Evolutionary conservation across 2,797 vertebrate species (phyloP), one percentile per base, ranked within the genome.

Genomic region (Dallia pectoralis): DNA sequence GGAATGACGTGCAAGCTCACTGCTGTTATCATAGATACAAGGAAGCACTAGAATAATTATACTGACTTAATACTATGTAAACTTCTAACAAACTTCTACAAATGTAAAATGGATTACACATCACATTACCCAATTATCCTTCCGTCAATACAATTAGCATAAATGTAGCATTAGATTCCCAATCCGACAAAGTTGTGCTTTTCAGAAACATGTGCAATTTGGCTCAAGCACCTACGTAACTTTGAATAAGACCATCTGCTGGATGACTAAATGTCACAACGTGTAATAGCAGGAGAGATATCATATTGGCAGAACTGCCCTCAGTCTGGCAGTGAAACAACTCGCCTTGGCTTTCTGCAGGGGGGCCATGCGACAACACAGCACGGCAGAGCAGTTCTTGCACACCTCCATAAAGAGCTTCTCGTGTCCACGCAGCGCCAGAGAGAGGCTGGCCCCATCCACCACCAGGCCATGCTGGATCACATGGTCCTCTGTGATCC

Each of bases 341-440:
- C 85, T 79, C 91, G 96, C 97, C 94, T 99, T 99, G 67, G 97
- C 97, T 91, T 99, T 99, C 89, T 99, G 97, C 79, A 99, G 92
- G 0, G 98, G 97, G 44, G 98, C 96, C 97, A 99, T 98, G 76
- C 97, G 95, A 86, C 96, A 99, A 88, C 98, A 99, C 47, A 99
- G 87, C 69, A 99, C 98, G 0, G 97, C 97, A 0, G 95, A 96
- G 78, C 97, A 98, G 91, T 94, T 97, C 91, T 93, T 96, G 88
- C 96, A 98, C 79, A 99, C 96, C 76, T 99, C 97, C 96, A 99
- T 98, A 81, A 99, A 99, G 66, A 99, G 92, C 83, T 97, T 98
- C 89, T 99, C 97, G 25, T 99, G 98, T 74, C 95, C 95, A 86
- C 97, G 95, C 87, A 99, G 90, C 27, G 97, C 96, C 87, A 98